These are phyloP conservation scores for Hanleya hanleyi DNA, from an alignment of 2,888 invertebrate genomes.

Conservation along the genomic window DNA sequence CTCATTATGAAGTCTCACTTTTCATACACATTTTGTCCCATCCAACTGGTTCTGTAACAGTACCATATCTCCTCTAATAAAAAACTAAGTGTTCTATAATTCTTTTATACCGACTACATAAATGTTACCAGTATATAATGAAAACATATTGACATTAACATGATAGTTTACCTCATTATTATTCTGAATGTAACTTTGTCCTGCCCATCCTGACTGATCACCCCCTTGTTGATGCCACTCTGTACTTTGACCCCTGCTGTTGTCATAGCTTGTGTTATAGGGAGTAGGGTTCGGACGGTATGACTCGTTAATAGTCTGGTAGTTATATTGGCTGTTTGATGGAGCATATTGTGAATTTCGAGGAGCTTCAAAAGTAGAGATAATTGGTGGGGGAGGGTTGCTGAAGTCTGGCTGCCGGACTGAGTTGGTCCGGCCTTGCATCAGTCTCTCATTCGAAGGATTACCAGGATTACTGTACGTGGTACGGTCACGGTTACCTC, in stretches of 20 bases:
- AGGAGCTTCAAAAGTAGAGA: not conserved
- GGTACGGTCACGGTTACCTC: not conserved
- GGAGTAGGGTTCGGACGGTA: not conserved
- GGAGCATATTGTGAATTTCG: not conserved
- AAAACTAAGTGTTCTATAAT: no score
- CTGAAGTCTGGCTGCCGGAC: not conserved
- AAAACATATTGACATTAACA: no score
- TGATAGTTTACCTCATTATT: not conserved
- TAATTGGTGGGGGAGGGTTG: not conserved
- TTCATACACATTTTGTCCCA: no score
- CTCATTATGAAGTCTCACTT: no score
- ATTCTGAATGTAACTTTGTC: not conserved
- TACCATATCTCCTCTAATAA: no score
- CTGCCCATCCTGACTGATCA: not conserved
- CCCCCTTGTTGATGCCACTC: not conserved
- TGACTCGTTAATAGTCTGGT: not conserved
- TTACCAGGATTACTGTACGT: not conserved
- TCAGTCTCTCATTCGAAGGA: not conserved
- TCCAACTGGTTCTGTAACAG: no score
- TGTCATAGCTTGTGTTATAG: not conserved
- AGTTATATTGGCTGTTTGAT: not conserved
- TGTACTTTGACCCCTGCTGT: not conserved
- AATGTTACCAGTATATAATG: no score
- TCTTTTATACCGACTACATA: no score
- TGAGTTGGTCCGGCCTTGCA: not conserved